Evolutionary conservation across 2,797 vertebrate species (phyloP).

Genomic region (Mareca penelope): DNA sequence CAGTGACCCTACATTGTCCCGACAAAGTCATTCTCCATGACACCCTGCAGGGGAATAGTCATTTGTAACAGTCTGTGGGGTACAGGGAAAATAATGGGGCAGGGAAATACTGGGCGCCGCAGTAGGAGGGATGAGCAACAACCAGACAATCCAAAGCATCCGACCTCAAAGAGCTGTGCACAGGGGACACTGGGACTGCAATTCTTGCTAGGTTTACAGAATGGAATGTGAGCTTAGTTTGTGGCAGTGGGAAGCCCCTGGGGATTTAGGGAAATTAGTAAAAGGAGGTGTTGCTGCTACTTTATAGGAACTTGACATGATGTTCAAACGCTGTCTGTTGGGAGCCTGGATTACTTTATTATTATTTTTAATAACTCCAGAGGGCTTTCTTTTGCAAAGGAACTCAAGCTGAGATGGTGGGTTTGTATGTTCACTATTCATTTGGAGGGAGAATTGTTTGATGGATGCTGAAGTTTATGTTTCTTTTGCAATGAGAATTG

Average conservation of each 20-base stretch:
- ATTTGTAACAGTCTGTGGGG: conserved; percentile 30
- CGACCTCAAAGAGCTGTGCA: conserved; percentile 28
- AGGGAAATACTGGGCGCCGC: neutral
- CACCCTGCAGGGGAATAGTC: conserved; percentile 7
- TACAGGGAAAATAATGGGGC: conserved; percentile 28
- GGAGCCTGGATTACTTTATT: conserved; percentile 52
- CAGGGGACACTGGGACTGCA: conserved; percentile 16
- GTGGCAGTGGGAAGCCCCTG: conserved; percentile 13
- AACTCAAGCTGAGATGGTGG: conserved; percentile 67
- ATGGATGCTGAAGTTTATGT: conserved; percentile 60
- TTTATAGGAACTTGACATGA: conserved; percentile 59
- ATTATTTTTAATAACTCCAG: conserved; percentile 64
- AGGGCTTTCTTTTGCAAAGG: conserved; percentile 67
- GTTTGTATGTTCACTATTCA: conserved; percentile 69
- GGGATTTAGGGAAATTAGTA: conserved; percentile 55
- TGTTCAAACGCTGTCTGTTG: conserved; percentile 54
- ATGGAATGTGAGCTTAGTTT: conserved; percentile 55
- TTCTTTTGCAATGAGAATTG: conserved; percentile 67
- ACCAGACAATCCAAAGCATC: conserved; percentile 53
- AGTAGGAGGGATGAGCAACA: conserved; percentile 4
- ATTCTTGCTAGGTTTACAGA: conserved; percentile 44
- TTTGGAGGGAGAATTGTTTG: conserved; percentile 63
- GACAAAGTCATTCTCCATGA: neutral
- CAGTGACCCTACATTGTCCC: conserved; percentile 45
- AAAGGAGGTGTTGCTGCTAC: conserved; percentile 54